These are phyloP conservation scores for Uromys caudimaculatus DNA, from an alignment of 2,797 vertebrate genomes.

Conservation along the genomic window DNA sequence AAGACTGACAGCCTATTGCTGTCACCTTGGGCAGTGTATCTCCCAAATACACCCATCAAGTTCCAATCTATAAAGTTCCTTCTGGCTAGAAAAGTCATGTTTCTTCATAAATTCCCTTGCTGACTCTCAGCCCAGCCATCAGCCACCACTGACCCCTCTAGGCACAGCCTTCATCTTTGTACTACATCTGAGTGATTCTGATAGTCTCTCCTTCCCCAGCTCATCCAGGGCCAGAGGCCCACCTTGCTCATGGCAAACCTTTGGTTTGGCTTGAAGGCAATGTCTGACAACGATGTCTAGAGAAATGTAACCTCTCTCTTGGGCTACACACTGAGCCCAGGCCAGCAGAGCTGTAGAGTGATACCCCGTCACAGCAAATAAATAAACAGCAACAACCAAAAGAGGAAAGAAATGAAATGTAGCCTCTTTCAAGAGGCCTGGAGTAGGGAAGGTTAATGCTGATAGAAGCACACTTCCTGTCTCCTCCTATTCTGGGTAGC, in stretches of 20 bases:
- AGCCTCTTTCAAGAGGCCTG: neutral
- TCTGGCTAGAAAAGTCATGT: neutral
- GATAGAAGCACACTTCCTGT: too few relatives aligned
- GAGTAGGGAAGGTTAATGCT: neutral
- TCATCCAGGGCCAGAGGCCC: neutral
- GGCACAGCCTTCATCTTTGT: neutral
- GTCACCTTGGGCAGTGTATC: neutral
- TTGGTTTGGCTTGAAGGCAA: neutral
- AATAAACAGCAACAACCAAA: neutral
- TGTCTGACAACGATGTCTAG: neutral
- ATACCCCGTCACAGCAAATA: neutral
- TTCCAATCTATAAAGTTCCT: neutral
- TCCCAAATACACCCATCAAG: neutral
- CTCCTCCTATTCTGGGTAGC: neutral
- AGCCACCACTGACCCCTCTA: neutral
- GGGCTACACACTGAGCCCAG: neutral
- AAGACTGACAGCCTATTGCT: neutral
- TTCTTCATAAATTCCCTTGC: neutral
- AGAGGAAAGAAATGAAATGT: neutral
- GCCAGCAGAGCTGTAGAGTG: neutral
- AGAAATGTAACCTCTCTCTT: neutral
- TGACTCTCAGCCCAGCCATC: neutral
- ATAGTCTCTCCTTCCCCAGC: neutral
- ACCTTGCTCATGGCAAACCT: neutral
- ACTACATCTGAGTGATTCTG: neutral